A percentile compares a stretch with the other conserved stretches of the same genome.
Evolutionary conservation across 2,113 vertebrate species (phyloP).

Genomic region (Notechis scutatus): DNA sequence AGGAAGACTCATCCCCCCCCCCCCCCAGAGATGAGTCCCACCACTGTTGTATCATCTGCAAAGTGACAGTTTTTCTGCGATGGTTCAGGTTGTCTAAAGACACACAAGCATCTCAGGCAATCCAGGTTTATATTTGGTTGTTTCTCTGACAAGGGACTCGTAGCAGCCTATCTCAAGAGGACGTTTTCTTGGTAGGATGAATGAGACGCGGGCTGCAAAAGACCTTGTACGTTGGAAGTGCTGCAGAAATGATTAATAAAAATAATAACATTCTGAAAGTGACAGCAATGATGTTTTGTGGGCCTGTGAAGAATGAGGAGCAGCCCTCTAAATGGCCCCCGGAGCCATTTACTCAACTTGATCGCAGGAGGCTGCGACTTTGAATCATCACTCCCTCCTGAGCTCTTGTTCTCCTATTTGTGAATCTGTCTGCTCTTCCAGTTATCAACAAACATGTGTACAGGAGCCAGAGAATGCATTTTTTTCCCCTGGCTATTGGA

Average conservation of each 20-base stretch:
- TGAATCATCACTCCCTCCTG: slow-evolving; percentile 33
- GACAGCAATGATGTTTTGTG: slow-evolving; percentile 32
- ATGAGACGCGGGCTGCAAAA: slow-evolving; percentile 23
- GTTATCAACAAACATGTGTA: slow-evolving; percentile 18
- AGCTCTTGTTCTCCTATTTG: slow-evolving; percentile 29
- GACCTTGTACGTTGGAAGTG: slow-evolving; percentile 22
- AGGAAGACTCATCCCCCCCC: too few relatives aligned
- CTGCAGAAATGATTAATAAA: slow-evolving; percentile 39
- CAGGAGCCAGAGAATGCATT: not conserved
- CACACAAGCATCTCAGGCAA: not conserved
- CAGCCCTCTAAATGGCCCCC: slow-evolving; percentile 28
- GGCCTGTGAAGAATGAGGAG: slow-evolving; percentile 32
- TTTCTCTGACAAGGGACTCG: slow-evolving; percentile 10
- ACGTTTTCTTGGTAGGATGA: slow-evolving; percentile 13
- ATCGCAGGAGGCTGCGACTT: slow-evolving; percentile 32
- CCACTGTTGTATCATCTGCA: too few relatives aligned
- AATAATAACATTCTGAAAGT: slow-evolving; percentile 29
- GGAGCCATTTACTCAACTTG: slow-evolving; percentile 33
- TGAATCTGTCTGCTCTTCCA: slow-evolving; percentile 12
- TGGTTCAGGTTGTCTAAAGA: not conserved
- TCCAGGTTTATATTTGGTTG: not conserved
- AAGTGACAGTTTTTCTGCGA: not conserved
- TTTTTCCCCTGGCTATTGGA: not conserved
- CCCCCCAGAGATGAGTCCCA: too few relatives aligned
- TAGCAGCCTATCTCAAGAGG: not conserved